Conservation (phyloP, 2,797 vertebrate species). For the Acanthis flammea region DNA sequence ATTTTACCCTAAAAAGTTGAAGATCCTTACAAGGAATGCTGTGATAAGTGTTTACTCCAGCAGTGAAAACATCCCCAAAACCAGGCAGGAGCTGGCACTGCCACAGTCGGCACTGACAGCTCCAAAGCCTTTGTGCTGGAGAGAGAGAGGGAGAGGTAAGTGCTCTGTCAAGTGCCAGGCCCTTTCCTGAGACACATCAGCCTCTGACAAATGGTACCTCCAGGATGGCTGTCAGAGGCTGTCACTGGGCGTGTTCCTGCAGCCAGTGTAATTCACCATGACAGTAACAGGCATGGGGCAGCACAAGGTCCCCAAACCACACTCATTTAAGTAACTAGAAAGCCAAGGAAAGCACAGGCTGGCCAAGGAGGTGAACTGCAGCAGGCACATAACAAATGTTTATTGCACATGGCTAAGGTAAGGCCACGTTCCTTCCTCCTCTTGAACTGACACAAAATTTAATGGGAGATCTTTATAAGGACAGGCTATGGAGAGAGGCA, state of each 20-base stretch:
- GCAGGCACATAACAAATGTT: neutral
- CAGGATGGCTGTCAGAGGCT: neutral
- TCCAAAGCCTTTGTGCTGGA: neutral
- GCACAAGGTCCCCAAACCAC: neutral
- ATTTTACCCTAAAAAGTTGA: neutral
- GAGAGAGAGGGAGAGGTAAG: neutral
- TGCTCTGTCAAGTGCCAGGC: neutral
- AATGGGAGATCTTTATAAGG: neutral
- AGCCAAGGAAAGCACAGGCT: neutral
- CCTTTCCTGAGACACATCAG: neutral
- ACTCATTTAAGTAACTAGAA: neutral
- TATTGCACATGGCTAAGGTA: neutral
- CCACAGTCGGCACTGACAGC: neutral
- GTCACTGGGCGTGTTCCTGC: neutral
- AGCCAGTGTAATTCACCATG: neutral
- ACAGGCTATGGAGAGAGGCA: neutral
- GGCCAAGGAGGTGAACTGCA: neutral
- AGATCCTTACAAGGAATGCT: neutral
- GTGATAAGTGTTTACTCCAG: neutral
- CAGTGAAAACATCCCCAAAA: neutral
- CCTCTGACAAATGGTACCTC: neutral
- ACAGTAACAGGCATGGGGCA: neutral
- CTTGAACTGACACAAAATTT: conserved; percentile 16
- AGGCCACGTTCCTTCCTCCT: neutral
- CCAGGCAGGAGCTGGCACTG: neutral